phyloP scores from a whole-genome alignment of 2,888 invertebrate genomes.

The Abscondita cerata region DNA sequence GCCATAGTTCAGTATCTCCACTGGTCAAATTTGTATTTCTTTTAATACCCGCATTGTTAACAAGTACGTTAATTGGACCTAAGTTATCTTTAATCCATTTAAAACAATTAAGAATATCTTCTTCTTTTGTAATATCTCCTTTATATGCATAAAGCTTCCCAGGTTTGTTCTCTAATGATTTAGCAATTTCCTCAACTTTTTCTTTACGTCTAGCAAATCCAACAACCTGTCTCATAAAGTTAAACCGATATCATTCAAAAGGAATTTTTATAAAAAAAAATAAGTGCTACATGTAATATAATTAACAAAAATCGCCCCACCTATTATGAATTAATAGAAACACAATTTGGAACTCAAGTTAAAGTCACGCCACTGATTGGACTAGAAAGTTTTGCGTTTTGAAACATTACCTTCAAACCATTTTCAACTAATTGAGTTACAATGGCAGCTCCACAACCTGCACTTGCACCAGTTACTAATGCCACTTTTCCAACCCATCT shows the following conservation, averaged over 20 bases:
- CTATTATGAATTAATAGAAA: no score
- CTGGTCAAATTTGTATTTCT: constrained; percentile 34
- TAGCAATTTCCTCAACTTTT: constrained; percentile 36
- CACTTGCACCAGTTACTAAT: background rate
- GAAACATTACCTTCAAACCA: background rate
- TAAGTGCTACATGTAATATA: no score
- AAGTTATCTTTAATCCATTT: constrained; percentile 28
- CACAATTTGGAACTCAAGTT: no score
- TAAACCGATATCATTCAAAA: no score
- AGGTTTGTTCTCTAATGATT: constrained; percentile 20
- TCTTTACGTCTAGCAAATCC: constrained; percentile 44
- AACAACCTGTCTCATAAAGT: constrained; percentile 45
- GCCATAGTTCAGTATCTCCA: constrained; percentile 42
- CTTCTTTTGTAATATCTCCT: constrained; percentile 37
- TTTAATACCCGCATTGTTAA: constrained; percentile 44
- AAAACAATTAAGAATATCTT: constrained; percentile 4
- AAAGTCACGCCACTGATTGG: no score
- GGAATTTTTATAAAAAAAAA: no score
- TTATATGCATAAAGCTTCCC: constrained; percentile 37
- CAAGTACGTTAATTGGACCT: constrained; percentile 39
- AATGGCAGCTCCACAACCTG: background rate
- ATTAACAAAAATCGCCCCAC: no score
- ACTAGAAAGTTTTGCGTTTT: no score
- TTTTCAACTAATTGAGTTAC: background rate
- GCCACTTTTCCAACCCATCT: background rate